A percentile compares a stretch with the other conserved stretches of the same genome.
phyloP scores from a whole-genome alignment of 2,113 vertebrate species.

The Perca schrenkii region DNA sequence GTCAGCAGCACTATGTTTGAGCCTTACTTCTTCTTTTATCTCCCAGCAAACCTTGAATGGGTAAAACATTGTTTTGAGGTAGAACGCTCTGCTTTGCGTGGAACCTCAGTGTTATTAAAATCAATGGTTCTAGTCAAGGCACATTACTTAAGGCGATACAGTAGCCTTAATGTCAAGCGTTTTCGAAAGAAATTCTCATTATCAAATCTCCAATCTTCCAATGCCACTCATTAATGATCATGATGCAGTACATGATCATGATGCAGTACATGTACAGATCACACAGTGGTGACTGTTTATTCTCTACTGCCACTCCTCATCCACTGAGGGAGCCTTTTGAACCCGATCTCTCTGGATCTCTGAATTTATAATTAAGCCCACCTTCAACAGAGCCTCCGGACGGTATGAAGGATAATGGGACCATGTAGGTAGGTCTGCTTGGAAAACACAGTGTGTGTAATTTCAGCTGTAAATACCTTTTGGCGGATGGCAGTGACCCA shows the following conservation, averaged over 20 bases:
- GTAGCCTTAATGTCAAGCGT: slow-evolving; percentile 11
- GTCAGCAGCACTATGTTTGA: slow-evolving; percentile 49
- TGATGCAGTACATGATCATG: background rate
- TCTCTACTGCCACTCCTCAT: slow-evolving; percentile 1
- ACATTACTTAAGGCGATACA: background rate
- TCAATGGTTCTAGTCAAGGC: background rate
- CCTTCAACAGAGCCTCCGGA: slow-evolving; percentile 42
- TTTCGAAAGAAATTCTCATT: background rate
- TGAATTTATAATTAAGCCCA: slow-evolving; percentile 66
- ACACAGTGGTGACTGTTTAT: slow-evolving; percentile 31
- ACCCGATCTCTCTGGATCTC: slow-evolving; percentile 19
- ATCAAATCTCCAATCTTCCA: background rate
- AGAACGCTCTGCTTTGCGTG: background rate
- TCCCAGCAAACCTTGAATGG: slow-evolving; percentile 24
- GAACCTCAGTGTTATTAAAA: slow-evolving; percentile 5
- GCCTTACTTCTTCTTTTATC: slow-evolving; percentile 48
- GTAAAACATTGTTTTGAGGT: slow-evolving; percentile 17
- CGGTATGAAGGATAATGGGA: slow-evolving; percentile 36
- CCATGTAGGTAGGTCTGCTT: slow-evolving; percentile 29
- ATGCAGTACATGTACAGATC: background rate
- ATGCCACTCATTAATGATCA: background rate
- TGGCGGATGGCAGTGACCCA: slow-evolving; percentile 75
- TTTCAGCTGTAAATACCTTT: slow-evolving; percentile 78
- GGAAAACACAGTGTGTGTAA: slow-evolving; percentile 68
- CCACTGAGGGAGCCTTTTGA: slow-evolving; percentile 12